These are phyloP conservation scores for Portunus trituberculatus DNA, from an alignment of 1,140 invertebrate genomes.

Conservation along the genomic window DNA sequence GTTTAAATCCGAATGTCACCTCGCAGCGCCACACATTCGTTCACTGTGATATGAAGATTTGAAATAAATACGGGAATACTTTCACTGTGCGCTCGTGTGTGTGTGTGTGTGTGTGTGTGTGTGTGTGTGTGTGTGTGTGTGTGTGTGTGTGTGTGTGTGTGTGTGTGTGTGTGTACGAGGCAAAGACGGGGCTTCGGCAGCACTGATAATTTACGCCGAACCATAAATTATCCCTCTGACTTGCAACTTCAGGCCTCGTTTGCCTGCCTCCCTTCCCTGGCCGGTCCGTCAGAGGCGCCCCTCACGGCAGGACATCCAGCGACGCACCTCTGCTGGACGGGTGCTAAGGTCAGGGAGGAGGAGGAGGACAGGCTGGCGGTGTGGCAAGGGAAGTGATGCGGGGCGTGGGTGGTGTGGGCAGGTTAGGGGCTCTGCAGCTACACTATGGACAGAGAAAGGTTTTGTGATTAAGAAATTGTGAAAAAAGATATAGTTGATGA, in stretches of 20 bases:
- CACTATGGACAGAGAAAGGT: too few relatives aligned
- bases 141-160: conserved; percentile 41
- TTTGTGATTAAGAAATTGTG: too few relatives aligned
- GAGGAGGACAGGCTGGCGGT: neutral
- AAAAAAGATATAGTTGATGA: too few relatives aligned
- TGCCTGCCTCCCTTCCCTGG: neutral
- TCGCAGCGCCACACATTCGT: too few relatives aligned
- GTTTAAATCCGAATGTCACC: too few relatives aligned
- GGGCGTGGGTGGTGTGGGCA: neutral
- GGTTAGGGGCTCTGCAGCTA: neutral
- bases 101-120: conserved; percentile 47
- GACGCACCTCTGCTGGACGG: neutral
- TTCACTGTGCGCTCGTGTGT: neutral
- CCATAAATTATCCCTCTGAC: conserved; percentile 21
- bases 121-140: neutral
- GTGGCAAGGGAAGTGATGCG: neutral
- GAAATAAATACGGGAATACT: too few relatives aligned
- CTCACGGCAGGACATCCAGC: neutral
- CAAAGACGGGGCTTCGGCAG: neutral
- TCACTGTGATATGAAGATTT: too few relatives aligned
- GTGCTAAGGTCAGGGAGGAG: neutral
- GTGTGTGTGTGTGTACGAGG: neutral
- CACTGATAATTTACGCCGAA: neutral
- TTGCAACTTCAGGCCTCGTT: conserved; percentile 1
- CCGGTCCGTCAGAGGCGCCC: neutral